phyloP scores from a whole-genome alignment of 2,113 vertebrate genomes.

The Puffinus mauretanicus region DNA sequence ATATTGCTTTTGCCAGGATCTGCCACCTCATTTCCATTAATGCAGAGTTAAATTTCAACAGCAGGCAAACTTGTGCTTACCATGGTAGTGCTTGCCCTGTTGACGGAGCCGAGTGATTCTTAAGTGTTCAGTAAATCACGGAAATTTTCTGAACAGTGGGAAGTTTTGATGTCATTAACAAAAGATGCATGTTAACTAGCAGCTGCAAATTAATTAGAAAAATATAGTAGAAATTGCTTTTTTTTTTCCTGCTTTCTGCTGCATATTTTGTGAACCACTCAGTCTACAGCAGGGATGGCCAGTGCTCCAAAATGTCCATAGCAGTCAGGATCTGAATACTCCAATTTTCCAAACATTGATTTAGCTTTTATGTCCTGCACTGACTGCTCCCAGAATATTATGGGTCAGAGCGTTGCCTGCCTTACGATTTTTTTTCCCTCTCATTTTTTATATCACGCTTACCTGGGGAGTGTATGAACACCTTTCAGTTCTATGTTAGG shows the following conservation, averaged over 20 bases:
- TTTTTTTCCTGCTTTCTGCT: background rate
- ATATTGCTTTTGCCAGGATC: background rate
- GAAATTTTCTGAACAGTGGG: conserved; percentile 53
- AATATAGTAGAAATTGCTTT: background rate
- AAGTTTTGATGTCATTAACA: conserved; percentile 53
- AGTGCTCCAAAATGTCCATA: background rate
- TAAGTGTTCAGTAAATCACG: conserved; percentile 47
- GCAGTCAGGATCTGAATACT: background rate
- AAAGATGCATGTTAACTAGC: conserved; percentile 46
- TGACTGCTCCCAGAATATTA: background rate
- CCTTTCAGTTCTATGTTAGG: background rate
- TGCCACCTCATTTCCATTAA: background rate
- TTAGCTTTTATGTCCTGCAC: background rate
- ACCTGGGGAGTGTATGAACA: background rate
- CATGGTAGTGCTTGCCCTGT: background rate
- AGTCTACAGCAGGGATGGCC: background rate
- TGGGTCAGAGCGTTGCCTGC: background rate
- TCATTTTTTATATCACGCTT: background rate
- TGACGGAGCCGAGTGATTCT: conserved; percentile 40
- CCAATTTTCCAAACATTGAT: background rate
- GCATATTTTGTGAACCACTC: background rate
- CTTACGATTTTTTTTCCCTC: background rate
- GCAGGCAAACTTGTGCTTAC: background rate
- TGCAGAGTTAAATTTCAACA: background rate
- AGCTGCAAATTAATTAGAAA: conserved; percentile 45